Base-by-base conservation (phyloP, 1,140 invertebrate genomes). In the Zaprionus nigranus region DNA sequence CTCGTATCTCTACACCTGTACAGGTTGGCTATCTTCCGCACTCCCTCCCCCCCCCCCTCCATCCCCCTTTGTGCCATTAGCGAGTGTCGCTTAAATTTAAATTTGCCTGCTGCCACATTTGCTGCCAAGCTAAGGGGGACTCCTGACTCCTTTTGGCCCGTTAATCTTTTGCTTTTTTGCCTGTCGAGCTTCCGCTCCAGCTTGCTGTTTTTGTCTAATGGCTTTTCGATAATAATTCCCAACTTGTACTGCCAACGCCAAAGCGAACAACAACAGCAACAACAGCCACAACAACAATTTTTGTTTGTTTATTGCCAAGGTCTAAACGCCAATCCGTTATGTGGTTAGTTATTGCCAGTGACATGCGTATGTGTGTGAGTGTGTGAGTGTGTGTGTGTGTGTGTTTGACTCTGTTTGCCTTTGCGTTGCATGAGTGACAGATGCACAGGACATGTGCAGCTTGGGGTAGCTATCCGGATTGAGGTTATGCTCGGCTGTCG, bases 41-140 rank as follows among this genome's bases (percentile, higher is more conserved):
- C 24, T 11, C 12, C 40, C 22, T 28, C n/a, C 34, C 0, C 22
- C 9, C 7, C 26, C 49, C 13, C 24, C 11, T 5, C n/a, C n/a
- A n/a, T n/a, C n/a, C 46, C 65, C 26, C 60, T 67, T 46, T 58
- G 20, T 61, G 43, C 68, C 74, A 79, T 79, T 79, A 73, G 68
- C 57, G 72, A 49, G 26, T 71, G 76, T 79, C 66, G 84, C 78
- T 87, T 88, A 81, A 88, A 87, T 88, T 87, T 88, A 88, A 87
- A 87, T 87, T 87, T 81, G 82, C 66, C 68, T 75, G 72, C 79
- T 70, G 65, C 26, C 26, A 74, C 82, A 86, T 79, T 79, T 72
- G 67, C 51, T 63, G 74, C 64, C 75, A 66, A 70, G 53, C 62
- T 67, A 57, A 24, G 56, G 56, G 59, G 1, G 15, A n/a, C n/a